phyloP scores from a whole-genome alignment of 2,797 vertebrate species.

The Sphaeramia orbicularis region DNA sequence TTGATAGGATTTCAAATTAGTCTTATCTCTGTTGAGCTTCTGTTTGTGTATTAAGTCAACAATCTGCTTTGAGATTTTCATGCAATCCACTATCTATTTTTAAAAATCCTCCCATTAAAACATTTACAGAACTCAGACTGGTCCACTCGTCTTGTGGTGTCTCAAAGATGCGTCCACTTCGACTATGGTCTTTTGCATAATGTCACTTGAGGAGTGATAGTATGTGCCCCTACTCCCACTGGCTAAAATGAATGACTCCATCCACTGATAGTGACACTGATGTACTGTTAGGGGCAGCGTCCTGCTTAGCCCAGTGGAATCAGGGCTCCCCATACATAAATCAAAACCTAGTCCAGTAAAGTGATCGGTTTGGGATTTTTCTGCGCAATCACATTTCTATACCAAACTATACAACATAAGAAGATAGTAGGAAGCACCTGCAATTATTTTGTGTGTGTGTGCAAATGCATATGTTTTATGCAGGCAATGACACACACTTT shows the following conservation, averaged over 20 bases:
- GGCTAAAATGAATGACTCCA: slow-evolving; percentile 63
- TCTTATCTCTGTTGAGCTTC: background rate
- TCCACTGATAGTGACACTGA: slow-evolving; percentile 65
- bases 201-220: slow-evolving; percentile 26
- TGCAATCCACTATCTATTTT: no score
- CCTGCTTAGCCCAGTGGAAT: slow-evolving; percentile 66
- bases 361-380: background rate
- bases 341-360: slow-evolving; percentile 43
- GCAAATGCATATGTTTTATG: background rate
- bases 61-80: background rate
- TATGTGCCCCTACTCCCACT: background rate
- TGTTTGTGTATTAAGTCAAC: background rate
- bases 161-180: background rate
- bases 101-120: no score
- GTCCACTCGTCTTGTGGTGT: background rate
- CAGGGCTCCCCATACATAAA: slow-evolving; percentile 61
- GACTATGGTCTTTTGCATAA: slow-evolving; percentile 12
- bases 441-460: slow-evolving; percentile 12
- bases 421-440: background rate
- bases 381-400: slow-evolving; percentile 17
- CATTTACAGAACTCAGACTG: no score
- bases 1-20: background rate
- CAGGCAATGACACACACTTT: background rate
- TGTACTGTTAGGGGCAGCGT: slow-evolving; percentile 65
- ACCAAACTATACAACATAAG: background rate